Evolutionary conservation across 1,140 invertebrate species (phyloP).

Genomic region (Notospermus geniculatus): DNA sequence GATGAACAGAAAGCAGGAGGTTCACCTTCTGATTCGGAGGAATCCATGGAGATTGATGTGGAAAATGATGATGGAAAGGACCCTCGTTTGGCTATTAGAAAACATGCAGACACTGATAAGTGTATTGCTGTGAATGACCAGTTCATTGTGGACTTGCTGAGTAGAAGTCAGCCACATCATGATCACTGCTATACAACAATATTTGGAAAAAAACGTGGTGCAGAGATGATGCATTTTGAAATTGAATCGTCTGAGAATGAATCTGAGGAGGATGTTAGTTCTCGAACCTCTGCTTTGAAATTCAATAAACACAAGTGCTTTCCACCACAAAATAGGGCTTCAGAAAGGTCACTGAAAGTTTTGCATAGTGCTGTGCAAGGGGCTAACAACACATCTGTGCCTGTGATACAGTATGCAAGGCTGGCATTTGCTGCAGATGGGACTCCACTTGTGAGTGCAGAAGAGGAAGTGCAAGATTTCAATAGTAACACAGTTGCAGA

Average conservation of each 20-base stretch:
- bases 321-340: too few relatives aligned
- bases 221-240: constrained; percentile 19
- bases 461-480: constrained; percentile 27
- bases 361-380: neutral
- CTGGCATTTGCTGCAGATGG: neutral
- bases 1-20: constrained; percentile 17
- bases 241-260: constrained; percentile 19
- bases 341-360: too few relatives aligned
- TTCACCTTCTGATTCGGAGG: constrained; percentile 26
- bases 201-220: constrained; percentile 38
- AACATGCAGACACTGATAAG: constrained; percentile 4
- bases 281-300: too few relatives aligned
- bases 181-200: constrained; percentile 50
- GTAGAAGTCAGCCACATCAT: constrained; percentile 37
- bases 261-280: constrained; percentile 6
- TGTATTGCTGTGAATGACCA: constrained; percentile 36
- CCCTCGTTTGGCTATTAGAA: neutral
- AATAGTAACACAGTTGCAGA: constrained; percentile 11
- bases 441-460: constrained; percentile 21
- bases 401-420: neutral
- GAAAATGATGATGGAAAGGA: constrained; percentile 16
- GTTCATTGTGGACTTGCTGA: constrained; percentile 39
- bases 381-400: neutral
- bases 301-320: too few relatives aligned
- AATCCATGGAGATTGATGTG: constrained; percentile 21